phyloP scores from a whole-genome alignment of 2,113 vertebrate genomes.

The Egretta garzetta region DNA sequence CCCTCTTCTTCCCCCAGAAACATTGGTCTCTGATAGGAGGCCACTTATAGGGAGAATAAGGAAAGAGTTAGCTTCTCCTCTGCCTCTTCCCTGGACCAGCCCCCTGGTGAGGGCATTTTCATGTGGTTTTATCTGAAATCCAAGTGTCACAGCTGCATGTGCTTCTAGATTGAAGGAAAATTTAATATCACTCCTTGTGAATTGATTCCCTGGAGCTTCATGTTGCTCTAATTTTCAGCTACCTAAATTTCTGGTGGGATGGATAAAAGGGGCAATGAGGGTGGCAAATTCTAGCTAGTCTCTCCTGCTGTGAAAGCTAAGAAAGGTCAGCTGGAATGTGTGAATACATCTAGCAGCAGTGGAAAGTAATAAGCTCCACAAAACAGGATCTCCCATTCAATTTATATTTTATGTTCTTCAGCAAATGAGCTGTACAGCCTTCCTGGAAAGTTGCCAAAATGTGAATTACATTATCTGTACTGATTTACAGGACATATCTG shows the following conservation, averaged over 20 bases:
- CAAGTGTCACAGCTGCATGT: background rate
- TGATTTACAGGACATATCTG: constrained; percentile 25
- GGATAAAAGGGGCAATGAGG: background rate
- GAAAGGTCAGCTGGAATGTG: constrained; percentile 22
- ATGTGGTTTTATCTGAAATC: background rate
- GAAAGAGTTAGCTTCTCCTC: background rate
- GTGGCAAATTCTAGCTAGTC: background rate
- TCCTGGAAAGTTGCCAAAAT: constrained; percentile 24
- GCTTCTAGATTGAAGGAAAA: background rate
- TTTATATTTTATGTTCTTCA: constrained; percentile 43
- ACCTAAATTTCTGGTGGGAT: background rate
- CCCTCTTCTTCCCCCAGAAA: background rate
- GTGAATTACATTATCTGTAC: constrained; percentile 33
- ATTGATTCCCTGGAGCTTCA: constrained; percentile 3
- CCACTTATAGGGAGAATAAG: background rate
- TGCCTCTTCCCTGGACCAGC: background rate
- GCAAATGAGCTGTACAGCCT: background rate
- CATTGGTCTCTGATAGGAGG: background rate
- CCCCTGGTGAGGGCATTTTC: background rate
- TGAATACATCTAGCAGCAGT: constrained; percentile 5
- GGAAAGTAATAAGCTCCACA: constrained; percentile 30
- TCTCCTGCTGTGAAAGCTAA: background rate
- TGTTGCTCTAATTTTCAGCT: constrained; percentile 34
- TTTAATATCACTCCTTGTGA: background rate
- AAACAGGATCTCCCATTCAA: constrained; percentile 22